Base-by-base conservation (phyloP, 2,113 vertebrate genomes). In the Microtus pennsylvanicus region DNA sequence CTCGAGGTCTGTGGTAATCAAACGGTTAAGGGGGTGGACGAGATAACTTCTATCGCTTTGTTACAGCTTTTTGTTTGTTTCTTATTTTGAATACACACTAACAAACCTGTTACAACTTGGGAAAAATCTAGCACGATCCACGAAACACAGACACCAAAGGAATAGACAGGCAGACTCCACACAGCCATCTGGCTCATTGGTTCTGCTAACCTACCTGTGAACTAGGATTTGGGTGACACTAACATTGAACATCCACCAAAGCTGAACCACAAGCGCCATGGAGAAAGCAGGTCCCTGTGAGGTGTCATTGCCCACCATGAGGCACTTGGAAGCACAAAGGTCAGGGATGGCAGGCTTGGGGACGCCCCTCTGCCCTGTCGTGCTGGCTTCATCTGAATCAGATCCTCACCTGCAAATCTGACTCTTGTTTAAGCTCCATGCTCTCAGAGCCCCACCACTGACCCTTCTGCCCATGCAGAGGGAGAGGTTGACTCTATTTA, bases 181-280 rank as follows among this genome's bases (percentile, higher is more conserved):
- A 2, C 1, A 3, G 0, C 7, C 5, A 11, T 21, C 4, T 4
- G 24, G 1, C 5, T 22, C 4, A 1, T 69, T 3, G 0, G 0
- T 33, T 19, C 19, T 76, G 38, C 7, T 47, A 1, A 14, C 22
- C 3, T 50, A 80, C 74, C 35, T 50, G 45, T 1, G 1, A 16
- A n/a, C 50, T 16, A 14, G 6, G 24, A 12, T 45, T 0, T 33
- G 50, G 30, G 33, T 9, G 5, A 22, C 30, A 6, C 4, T 6
- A 69, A 28, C 26, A 47, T 0, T 50, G 63, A 65, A 6, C 19
- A 67, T 2, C 21, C 11, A n/a, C 42, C 30, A 16, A 33, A 50
- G 30, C 35, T 16, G 0, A 38, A 2, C 28, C 0, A 35, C 52
- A 50, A 6, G 11, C 11, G 5, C 12, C 0, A 3, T 8, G 0